These are phyloP conservation scores for Leguminivora glycinivorella DNA, from an alignment of 1,140 invertebrate species.

Conservation along the genomic window DNA sequence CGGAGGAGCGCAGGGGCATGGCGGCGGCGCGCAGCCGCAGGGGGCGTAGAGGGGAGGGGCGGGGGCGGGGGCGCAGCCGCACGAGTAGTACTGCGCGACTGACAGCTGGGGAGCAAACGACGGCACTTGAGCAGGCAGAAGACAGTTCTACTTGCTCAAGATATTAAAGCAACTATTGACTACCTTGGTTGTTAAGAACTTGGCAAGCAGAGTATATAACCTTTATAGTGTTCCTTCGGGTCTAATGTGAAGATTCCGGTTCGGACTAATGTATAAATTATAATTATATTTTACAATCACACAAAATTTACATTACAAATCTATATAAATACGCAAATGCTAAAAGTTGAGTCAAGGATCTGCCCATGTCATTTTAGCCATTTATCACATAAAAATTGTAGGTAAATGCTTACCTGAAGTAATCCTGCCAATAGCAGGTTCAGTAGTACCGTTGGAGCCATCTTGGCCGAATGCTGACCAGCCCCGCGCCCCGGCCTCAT, in stretches of 20 bases:
- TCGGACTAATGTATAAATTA: too few species aligned
- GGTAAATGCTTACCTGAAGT: slow-evolving; percentile 50
- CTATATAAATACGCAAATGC: too few species aligned
- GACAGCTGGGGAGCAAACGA: neutral
- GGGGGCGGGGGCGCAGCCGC: slow-evolving; percentile 34
- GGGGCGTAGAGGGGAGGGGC: slow-evolving; percentile 32
- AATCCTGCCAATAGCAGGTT: slow-evolving; percentile 45
- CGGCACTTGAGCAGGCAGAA: neutral
- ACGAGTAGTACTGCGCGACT: neutral
- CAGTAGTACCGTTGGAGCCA: slow-evolving; percentile 39
- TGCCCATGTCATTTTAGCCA: neutral
- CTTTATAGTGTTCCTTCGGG: too few species aligned
- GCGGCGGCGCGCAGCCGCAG: slow-evolving; percentile 25
- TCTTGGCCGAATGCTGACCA: slow-evolving; percentile 51
- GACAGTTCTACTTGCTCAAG: neutral
- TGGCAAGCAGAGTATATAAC: too few species aligned
- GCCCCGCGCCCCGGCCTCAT: slow-evolving; percentile 31
- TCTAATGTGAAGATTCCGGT: too few species aligned
- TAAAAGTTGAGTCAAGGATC: too few species aligned
- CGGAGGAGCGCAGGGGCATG: slow-evolving; percentile 4
- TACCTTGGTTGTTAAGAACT: neutral
- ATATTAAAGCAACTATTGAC: neutral
- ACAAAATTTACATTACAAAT: too few species aligned
- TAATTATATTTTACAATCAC: too few species aligned
- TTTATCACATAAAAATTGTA: neutral